Evolutionary conservation across 2,888 invertebrate species (phyloP).

Genomic region (Therioaphis trifolii): DNA sequence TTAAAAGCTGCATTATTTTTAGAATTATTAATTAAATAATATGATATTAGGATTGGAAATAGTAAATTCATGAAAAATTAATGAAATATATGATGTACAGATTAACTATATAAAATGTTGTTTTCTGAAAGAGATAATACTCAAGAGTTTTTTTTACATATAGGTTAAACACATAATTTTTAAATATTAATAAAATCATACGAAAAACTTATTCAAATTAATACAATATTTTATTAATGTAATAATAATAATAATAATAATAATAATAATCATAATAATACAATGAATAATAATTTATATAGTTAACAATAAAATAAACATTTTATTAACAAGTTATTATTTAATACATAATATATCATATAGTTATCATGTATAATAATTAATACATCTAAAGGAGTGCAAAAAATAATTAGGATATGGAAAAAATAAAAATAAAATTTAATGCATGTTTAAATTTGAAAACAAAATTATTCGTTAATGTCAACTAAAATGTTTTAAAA

Average conservation of each 20-base stretch:
- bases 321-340: slow-evolving; percentile 58
- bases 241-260: slow-evolving; percentile 39
- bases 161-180: too few relatives aligned
- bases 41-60: too few relatives aligned
- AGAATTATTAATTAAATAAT: too few relatives aligned
- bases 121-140: too few relatives aligned
- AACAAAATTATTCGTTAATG: slow-evolving; percentile 15
- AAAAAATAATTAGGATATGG: slow-evolving; percentile 32
- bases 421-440: slow-evolving; percentile 31
- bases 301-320: slow-evolving; percentile 63
- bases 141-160: too few relatives aligned
- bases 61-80: too few relatives aligned
- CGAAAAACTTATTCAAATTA: neutral
- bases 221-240: slow-evolving; percentile 50
- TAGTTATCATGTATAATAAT: slow-evolving; percentile 44
- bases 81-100: too few relatives aligned
- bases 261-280: slow-evolving; percentile 53
- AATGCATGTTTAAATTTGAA: neutral
- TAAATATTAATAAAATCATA: too few relatives aligned
- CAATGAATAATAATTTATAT: slow-evolving; percentile 60
- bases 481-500: slow-evolving; percentile 18
- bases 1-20: too few relatives aligned
- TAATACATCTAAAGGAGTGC: slow-evolving; percentile 47
- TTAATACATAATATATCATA: slow-evolving; percentile 49
- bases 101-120: too few relatives aligned